Conservation (phyloP, 1,140 invertebrate species). For the Drosophila malerkotliana region DNA sequence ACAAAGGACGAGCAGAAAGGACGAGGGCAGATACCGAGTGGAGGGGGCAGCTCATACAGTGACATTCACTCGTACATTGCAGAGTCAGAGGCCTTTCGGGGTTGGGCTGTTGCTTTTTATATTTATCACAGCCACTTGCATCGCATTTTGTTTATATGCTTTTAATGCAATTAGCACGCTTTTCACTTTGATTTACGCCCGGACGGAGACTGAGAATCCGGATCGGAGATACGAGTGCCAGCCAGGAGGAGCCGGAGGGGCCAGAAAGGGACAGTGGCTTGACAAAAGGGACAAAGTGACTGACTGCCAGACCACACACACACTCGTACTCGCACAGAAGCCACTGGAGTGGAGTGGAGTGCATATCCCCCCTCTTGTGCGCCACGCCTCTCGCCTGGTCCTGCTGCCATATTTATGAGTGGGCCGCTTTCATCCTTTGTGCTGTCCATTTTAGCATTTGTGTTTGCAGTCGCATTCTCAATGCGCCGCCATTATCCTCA, state of each 20-base stretch:
- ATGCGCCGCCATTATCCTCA: slow-evolving; percentile 27
- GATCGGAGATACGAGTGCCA: slow-evolving; percentile 36
- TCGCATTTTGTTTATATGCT: slow-evolving; percentile 82
- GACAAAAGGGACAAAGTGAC: slow-evolving; percentile 37
- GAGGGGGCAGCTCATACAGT: neutral
- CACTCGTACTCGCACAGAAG: slow-evolving; percentile 1
- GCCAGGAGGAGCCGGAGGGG: slow-evolving; percentile 3
- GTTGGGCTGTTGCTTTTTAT: slow-evolving; percentile 47
- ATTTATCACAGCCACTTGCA: slow-evolving; percentile 79
- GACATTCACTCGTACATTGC: slow-evolving; percentile 5
- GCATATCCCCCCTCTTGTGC: slow-evolving; percentile 1
- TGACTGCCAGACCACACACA: slow-evolving; percentile 36
- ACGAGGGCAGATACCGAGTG: neutral
- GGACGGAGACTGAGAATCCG: slow-evolving; percentile 57
- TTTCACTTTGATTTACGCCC: slow-evolving; percentile 80
- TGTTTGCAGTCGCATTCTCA: slow-evolving; percentile 43
- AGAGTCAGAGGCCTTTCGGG: slow-evolving; percentile 18
- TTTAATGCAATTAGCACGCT: slow-evolving; percentile 82
- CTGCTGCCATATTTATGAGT: slow-evolving; percentile 64
- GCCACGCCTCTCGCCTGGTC: neutral
- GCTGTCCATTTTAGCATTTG: slow-evolving; percentile 64
- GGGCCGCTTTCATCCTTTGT: slow-evolving; percentile 74
- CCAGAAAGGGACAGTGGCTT: slow-evolving; percentile 12
- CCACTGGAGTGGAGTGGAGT: slow-evolving; percentile 18
- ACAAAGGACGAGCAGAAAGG: slow-evolving; percentile 43